Percentiles rank a stretch among this genome's conserved stretches.
Evolutionary conservation across 2,888 invertebrate species (phyloP).

Genomic region (Sinopyrophorus schimmeli): DNA sequence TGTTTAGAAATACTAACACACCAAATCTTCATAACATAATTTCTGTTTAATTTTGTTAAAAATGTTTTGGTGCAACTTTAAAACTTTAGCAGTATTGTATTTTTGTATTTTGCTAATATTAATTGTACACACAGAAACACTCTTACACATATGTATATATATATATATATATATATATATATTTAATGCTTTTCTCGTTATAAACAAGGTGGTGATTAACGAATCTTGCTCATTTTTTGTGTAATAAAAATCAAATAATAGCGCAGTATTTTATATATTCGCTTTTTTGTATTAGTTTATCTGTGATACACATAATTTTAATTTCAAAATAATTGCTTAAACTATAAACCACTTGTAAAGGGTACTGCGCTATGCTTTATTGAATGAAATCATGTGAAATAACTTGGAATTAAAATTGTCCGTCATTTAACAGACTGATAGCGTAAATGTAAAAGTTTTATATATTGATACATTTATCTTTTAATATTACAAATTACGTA

Average conservation of each 20-base stretch:
- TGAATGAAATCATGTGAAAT: slow-evolving; percentile 6
- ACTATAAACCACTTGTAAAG: background rate
- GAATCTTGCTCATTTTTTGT: slow-evolving; percentile 23
- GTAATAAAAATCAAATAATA: too few relatives aligned
- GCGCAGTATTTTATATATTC: slow-evolving; percentile 3
- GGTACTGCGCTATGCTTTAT: too few relatives aligned
- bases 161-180: too few relatives aligned
- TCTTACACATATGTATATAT: too few relatives aligned
- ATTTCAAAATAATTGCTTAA: background rate
- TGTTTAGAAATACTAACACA: slow-evolving; percentile 29
- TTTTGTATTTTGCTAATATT: background rate
- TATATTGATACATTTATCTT: slow-evolving; percentile 13
- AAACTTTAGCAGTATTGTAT: slow-evolving; percentile 17
- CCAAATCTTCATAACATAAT: slow-evolving; percentile 24
- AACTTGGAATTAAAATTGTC: slow-evolving; percentile 12
- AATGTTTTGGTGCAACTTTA: too few relatives aligned
- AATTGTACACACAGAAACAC: too few relatives aligned
- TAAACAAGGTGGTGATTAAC: slow-evolving; percentile 15
- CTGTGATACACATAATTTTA: slow-evolving; percentile 21
- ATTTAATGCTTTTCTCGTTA: too few relatives aligned
- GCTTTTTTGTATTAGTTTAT: slow-evolving; percentile 21
- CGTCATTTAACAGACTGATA: slow-evolving; percentile 21
- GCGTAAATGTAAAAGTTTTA: slow-evolving; percentile 15
- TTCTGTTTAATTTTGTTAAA: too few relatives aligned
- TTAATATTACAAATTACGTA: too few relatives aligned